Percentiles rank a stretch among this genome's conserved stretches.
phyloP scores from a whole-genome alignment of 2,113 vertebrate genomes.

The Pteruthius melanotis region DNA sequence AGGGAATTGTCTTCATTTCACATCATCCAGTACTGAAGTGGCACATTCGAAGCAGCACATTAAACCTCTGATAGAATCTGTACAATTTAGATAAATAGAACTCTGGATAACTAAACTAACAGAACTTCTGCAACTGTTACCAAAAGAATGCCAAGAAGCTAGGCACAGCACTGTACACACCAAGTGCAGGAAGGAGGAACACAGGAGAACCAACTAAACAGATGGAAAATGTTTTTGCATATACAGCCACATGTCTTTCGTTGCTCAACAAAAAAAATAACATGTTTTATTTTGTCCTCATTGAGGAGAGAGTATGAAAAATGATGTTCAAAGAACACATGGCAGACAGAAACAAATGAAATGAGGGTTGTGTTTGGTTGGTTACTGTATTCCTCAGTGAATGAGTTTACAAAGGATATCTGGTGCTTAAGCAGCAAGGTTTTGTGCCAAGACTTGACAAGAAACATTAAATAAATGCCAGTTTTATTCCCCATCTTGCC shows the following conservation, averaged over 20 bases:
- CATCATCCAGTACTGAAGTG: slow-evolving; percentile 78
- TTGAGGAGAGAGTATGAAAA: slow-evolving; percentile 93
- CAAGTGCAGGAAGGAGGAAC: slow-evolving; percentile 69
- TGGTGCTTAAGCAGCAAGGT: slow-evolving; percentile 67
- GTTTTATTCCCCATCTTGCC: slow-evolving; percentile 64
- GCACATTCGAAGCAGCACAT: slow-evolving; percentile 75
- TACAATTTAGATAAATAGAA: slow-evolving; percentile 85
- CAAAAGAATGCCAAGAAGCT: slow-evolving; percentile 78
- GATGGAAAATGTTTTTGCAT: slow-evolving; percentile 46
- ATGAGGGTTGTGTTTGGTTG: slow-evolving; percentile 31
- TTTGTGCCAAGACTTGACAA: slow-evolving; percentile 60
- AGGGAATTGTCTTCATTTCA: slow-evolving; percentile 74
- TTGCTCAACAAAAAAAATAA: slow-evolving; percentile 67
- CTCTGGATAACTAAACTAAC: slow-evolving; percentile 79
- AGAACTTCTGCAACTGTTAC: slow-evolving; percentile 77
- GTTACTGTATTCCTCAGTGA: slow-evolving; percentile 29
- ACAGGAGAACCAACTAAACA: slow-evolving; percentile 42
- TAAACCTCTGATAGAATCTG: slow-evolving; percentile 73
- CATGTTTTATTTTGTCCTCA: slow-evolving; percentile 84
- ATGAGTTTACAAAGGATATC: slow-evolving; percentile 36
- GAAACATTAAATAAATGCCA: slow-evolving; percentile 73
- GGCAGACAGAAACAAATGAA: slow-evolving; percentile 62
- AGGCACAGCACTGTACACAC: slow-evolving; percentile 82
- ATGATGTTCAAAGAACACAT: slow-evolving; percentile 78
- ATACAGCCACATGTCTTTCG: slow-evolving; percentile 68